Percentiles rank a stretch among this genome's conserved stretches.
Evolutionary conservation across 23 tunicate genomes (phyloP).

Genomic region (Trididemnum nubilum): DNA sequence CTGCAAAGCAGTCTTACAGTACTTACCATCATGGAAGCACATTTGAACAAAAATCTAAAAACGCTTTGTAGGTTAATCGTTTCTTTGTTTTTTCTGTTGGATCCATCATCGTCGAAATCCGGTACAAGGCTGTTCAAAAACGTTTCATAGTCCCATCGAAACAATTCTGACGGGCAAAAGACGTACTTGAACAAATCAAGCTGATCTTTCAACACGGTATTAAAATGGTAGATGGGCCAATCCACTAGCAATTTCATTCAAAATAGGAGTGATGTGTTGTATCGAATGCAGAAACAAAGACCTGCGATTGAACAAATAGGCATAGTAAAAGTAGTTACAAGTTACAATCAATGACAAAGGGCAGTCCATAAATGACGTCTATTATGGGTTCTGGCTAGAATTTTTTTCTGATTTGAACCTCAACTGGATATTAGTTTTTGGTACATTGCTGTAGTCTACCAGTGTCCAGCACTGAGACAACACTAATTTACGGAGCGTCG

Average conservation of each 20-base stretch:
- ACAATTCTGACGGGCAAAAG: not conserved
- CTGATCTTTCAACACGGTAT: not conserved
- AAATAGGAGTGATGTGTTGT: not conserved
- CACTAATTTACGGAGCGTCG: no score
- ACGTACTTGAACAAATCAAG: not conserved
- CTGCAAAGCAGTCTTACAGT: no score
- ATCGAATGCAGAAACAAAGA: not conserved
- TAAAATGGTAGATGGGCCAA: slow-evolving; percentile 10
- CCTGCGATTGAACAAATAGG: not conserved
- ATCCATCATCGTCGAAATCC: slow-evolving; percentile 14
- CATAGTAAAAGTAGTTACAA: no score
- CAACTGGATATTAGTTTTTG: no score
- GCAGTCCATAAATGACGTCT: no score
- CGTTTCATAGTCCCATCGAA: not conserved
- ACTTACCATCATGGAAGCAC: slow-evolving; percentile 33
- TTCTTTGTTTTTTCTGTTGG: not conserved
- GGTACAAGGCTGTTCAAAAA: not conserved
- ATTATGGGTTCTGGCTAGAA: no score
- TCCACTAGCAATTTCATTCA: slow-evolving; percentile 18
- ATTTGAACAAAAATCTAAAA: slow-evolving; percentile 9
- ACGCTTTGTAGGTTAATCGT: slow-evolving; percentile 13
- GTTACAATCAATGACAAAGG: no score
- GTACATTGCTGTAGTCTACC: no score
- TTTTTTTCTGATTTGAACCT: no score
- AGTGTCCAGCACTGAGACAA: no score